phyloP scores from a whole-genome alignment of 2,888 invertebrate species.

The Gisinianus flammeolus region DNA sequence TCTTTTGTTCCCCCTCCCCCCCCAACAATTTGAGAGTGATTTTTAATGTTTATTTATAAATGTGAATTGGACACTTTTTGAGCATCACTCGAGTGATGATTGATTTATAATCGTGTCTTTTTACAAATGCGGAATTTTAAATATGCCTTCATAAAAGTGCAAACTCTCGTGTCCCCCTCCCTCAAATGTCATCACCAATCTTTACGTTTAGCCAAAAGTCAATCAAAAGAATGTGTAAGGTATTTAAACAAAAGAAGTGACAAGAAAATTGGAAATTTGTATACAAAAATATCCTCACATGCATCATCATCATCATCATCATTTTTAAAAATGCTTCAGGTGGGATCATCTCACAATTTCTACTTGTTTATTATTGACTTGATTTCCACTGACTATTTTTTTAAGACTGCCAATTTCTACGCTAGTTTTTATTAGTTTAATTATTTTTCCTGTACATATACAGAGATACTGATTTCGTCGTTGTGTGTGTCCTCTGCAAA shows the following conservation, averaged over 20 bases:
- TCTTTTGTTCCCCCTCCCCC: slow-evolving; percentile 14
- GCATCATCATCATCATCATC: not conserved
- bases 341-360: slow-evolving; percentile 16
- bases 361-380: slow-evolving; percentile 38
- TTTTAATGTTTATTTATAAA: too few species aligned
- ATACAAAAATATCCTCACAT: not conserved
- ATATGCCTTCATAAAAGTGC: too few species aligned
- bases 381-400: slow-evolving; percentile 48
- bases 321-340: not conserved
- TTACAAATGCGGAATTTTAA: too few species aligned
- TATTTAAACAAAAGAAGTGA: too few species aligned
- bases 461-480: not conserved
- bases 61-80: not conserved
- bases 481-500: not conserved
- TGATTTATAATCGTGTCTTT: too few species aligned
- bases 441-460: not conserved
- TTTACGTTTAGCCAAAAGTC: too few species aligned
- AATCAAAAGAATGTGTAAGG: too few species aligned
- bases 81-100: too few species aligned
- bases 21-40: not conserved
- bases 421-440: slow-evolving; percentile 25
- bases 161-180: too few species aligned
- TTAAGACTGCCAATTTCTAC: slow-evolving; percentile 49
- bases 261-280: too few species aligned
- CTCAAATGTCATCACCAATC: too few species aligned